Percentiles rank a stretch among this genome's conserved stretches.
phyloP scores from a whole-genome alignment of 2,888 invertebrate genomes.

The Nephrotoma appendiculata region DNA sequence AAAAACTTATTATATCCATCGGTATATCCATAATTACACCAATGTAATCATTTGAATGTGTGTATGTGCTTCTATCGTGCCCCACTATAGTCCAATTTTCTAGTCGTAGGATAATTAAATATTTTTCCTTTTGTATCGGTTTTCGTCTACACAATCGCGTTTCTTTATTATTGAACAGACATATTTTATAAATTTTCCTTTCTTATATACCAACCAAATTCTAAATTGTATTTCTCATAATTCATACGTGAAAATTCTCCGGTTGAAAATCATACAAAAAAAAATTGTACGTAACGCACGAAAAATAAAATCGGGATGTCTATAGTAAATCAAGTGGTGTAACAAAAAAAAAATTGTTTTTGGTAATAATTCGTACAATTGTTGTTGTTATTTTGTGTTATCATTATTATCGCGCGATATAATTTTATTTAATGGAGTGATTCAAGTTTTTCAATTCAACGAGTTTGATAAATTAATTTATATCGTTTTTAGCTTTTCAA shows the following conservation, averaged over 20 bases:
- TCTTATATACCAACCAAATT: neutral
- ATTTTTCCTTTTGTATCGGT: neutral
- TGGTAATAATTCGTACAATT: neutral
- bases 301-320: neutral
- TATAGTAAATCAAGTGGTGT: neutral
- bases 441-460: neutral
- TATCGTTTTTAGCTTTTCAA: neutral
- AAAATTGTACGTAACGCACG: neutral
- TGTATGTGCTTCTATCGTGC: neutral
- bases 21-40: neutral
- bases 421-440: neutral
- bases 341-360: neutral
- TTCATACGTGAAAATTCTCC: neutral
- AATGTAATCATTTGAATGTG: neutral
- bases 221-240: neutral
- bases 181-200: neutral
- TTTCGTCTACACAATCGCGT: neutral
- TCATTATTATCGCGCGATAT: neutral
- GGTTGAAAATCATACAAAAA: neutral
- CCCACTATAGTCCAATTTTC: neutral
- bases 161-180: neutral
- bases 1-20: neutral
- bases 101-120: neutral
- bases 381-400: neutral
- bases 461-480: neutral